Base-by-base conservation (phyloP, 2,797 vertebrate species). In the Fistularia tabacaria region DNA sequence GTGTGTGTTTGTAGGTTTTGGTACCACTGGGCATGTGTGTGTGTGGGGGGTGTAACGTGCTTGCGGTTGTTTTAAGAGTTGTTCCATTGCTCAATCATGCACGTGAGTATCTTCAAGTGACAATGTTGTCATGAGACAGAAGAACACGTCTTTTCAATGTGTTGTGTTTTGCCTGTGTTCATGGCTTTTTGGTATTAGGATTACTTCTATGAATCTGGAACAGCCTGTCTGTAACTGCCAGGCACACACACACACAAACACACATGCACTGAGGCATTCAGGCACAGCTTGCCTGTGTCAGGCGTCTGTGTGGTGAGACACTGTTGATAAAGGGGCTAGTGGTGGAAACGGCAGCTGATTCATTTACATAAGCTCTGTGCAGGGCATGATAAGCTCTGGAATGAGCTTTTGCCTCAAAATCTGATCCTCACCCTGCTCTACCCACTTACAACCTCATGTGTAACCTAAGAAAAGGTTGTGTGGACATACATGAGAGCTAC, bases 361-460 rank as follows among this genome's bases (percentile, higher is more conserved):
- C 74, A 77, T 84, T 87, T 81, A 85, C 82, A 86, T 83, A 85
- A 85, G 76, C 79, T 68, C 73, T 77, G 77, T 77, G 72, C 44
- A 51, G 72, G 64, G 65, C 71, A 82, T 46, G 83, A 83, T 88
- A 86, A 89, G 76, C 80, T 79, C 54, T 59, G 64, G 53, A 60
- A 46, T 40, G 52, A 65, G 58, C 66, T 44, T 59, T 63, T 57
- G 56, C 70, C 64, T 47, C 57, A 70, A 70, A 73, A 82, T 71
- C 69, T 64, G 57, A 73, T 64, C 64, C 63, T 69, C 71, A 63
- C 67, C 59, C 59, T 54, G 59, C 49, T 50, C 52, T 49, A 37
- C 65, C 55, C 63, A 52, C 59, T 52, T 54, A 58, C 53, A 63
- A 52, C 54, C 71, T 60, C 40, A 71, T 65, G 54, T 48, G 13